phyloP scores from a whole-genome alignment of 1,140 invertebrate species.

The Macrosteles quadrilineatus region DNA sequence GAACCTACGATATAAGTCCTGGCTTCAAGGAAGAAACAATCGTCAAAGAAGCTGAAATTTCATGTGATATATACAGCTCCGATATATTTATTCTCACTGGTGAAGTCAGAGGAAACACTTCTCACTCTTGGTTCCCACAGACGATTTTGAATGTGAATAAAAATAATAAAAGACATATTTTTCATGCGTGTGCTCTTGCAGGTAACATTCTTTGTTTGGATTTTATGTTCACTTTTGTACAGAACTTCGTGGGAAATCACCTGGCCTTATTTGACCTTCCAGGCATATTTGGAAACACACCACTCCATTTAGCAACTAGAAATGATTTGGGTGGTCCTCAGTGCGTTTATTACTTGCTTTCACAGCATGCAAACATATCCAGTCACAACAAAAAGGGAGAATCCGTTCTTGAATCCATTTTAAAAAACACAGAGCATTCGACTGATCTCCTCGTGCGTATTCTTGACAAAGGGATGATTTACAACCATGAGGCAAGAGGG shows the following conservation, averaged over 20 bases:
- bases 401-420: constrained; percentile 2
- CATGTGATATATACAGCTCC: constrained; percentile 11
- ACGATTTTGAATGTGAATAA: not conserved
- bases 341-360: constrained; percentile 7
- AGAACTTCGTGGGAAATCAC: not conserved
- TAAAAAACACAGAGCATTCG: constrained; percentile 11
- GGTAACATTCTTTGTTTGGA: constrained; percentile 3
- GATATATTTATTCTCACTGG: constrained; percentile 7
- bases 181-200: constrained; percentile 12
- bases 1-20: not conserved
- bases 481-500: no score
- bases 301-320: not conserved
- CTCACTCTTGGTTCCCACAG: not conserved
- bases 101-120: not conserved
- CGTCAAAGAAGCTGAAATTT: constrained; percentile 15
- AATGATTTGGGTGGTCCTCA: not conserved
- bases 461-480: not conserved
- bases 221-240: not conserved
- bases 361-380: not conserved
- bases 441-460: not conserved
- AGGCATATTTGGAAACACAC: constrained; percentile 1
- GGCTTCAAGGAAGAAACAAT: not conserved
- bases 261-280: not conserved
- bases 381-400: not conserved
- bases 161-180: not conserved